These are phyloP conservation scores for Leptinotarsa undecemlineata DNA, from an alignment of 1,140 invertebrate genomes.

Conservation along the genomic window DNA sequence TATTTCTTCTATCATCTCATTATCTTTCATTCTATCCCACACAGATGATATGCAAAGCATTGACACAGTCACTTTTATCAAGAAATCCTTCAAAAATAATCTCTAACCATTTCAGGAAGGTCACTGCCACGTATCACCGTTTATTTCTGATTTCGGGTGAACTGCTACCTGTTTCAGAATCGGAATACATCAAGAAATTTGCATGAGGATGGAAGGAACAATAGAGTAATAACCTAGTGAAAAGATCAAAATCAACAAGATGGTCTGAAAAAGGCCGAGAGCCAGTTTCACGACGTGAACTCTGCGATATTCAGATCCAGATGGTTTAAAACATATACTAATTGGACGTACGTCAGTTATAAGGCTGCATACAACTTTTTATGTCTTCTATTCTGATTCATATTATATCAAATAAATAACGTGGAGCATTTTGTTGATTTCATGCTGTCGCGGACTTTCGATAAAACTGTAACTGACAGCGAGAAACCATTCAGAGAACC, in stretches of 20 bases:
- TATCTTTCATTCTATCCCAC: too few relatives aligned
- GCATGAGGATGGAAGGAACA: constrained; percentile 47
- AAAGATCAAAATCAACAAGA: constrained; percentile 48
- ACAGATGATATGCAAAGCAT: too few relatives aligned
- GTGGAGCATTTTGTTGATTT: constrained; percentile 24
- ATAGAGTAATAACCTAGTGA: constrained; percentile 46
- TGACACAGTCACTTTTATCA: too few relatives aligned
- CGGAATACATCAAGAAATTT: constrained; percentile 28
- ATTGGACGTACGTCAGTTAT: constrained; percentile 45
- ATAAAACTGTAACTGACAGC: neutral
- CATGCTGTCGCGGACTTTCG: neutral
- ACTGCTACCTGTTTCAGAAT: constrained; percentile 31
- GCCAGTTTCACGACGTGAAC: constrained; percentile 39
- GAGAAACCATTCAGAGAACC: neutral
- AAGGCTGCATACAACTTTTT: constrained; percentile 25
- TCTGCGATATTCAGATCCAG: constrained; percentile 45
- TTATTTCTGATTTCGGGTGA: constrained; percentile 23
- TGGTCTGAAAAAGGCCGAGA: constrained; percentile 36
- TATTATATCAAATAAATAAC: constrained; percentile 29
- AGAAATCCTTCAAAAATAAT: neutral
- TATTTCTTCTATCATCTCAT: too few relatives aligned
- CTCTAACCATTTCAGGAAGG: neutral
- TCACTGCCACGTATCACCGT: neutral
- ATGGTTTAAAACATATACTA: constrained; percentile 48
- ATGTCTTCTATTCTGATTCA: constrained; percentile 28